Base-by-base conservation (phyloP, 2,113 vertebrate genomes). In the Trichomycterus rosablanca region DNA sequence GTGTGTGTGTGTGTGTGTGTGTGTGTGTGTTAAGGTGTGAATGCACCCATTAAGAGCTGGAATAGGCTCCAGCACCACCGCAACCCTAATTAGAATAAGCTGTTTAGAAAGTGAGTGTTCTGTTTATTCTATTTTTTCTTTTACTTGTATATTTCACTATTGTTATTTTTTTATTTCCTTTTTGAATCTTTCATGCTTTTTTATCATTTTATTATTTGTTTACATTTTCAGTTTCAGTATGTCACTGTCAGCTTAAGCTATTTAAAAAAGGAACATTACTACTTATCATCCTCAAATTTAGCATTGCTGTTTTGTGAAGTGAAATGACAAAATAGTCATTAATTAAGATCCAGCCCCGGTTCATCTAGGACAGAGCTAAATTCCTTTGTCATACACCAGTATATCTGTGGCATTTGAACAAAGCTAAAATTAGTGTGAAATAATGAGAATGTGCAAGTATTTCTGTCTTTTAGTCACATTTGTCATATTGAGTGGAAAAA, bases 351-450 rank as follows among this genome's bases (percentile, higher is more conserved):
- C 16, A 63, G 15, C 23, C 26, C 42, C 9, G 23, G 45, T 50
- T 61, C n/a, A n/a, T 43, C 23, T 61, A 26, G 7, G 32, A 50
- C 45, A 24, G 59, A 28, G 22, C n/a, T n/a, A n/a, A n/a, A n/a
- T n/a, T n/a, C n/a, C n/a, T n/a, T n/a, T n/a, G n/a, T n/a, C n/a
- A n/a, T n/a, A n/a, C n/a, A n/a, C n/a, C 45, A 53, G 60, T 52
- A 63, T 63, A 43, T 48, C 49, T 63, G 46, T 63, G 28, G 19
- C 19, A 15, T 12, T 30, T 2, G n/a, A 50, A 22, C 22, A 28
- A 7, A 50, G 59, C 35, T 26, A 19, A 40, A 34, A 50, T 61
- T 22, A 40, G 45, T 50, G 45, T 23, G 40, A 50, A 39, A 40
- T 50, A 22, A 19, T n/a, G 22, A 50, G 34, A 26, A 61, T 60